A percentile compares a stretch with the other conserved stretches of the same genome.
These are phyloP conservation scores for Oeneis ivallda DNA, from an alignment of 2,888 invertebrate species.

Conservation along the genomic window DNA sequence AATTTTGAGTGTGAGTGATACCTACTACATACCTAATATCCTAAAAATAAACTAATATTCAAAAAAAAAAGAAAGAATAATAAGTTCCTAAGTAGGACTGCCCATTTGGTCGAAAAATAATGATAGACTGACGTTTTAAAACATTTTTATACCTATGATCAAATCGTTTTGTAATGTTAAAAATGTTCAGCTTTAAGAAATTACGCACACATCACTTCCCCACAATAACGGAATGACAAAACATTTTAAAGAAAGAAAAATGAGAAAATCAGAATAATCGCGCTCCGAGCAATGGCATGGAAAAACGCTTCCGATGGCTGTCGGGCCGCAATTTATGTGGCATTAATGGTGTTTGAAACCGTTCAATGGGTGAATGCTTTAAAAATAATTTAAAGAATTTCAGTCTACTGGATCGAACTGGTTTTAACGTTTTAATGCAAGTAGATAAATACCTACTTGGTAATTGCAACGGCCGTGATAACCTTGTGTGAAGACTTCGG, in stretches of 20 bases:
- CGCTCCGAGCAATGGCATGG: conserved; percentile 39
- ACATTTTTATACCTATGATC: not conserved
- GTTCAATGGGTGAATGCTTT: conserved; percentile 16
- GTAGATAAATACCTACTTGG: no score
- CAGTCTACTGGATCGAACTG: not conserved
- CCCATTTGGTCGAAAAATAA: no score
- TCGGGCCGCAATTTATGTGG: conserved; percentile 31
- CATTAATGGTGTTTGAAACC: conserved; percentile 25
- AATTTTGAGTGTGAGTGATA: no score
- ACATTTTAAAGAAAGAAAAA: conserved; percentile 41
- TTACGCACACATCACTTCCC: conserved; percentile 48
- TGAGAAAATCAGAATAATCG: conserved; percentile 40
- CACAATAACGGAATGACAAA: conserved; percentile 38
- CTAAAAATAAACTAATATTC: no score
- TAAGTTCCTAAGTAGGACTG: no score
- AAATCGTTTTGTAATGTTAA: conserved; percentile 11
- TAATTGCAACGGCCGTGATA: no score
- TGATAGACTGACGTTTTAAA: no score
- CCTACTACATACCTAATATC: no score
- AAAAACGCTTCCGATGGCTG: conserved; percentile 44
- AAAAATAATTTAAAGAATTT: no score
- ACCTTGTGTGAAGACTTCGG: no score
- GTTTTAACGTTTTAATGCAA: no score
- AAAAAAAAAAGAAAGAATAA: no score
- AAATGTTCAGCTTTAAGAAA: conserved; percentile 41